Conservation (phyloP, 2,797 vertebrate genomes). For the Semotilus atromaculatus region DNA sequence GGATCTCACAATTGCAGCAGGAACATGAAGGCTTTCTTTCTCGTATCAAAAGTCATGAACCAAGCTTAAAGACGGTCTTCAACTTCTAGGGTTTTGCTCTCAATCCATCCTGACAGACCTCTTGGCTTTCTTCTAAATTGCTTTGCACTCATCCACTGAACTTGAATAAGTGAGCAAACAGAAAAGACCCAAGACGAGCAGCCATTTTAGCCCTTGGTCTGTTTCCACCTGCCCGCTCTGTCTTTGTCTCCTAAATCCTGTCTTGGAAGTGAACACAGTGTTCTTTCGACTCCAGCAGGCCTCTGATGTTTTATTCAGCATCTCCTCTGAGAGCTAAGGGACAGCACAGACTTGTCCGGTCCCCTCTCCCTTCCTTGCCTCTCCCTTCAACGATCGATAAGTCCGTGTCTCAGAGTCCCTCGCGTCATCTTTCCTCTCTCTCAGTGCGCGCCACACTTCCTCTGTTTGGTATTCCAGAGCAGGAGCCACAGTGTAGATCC, state of each 20-base stretch:
- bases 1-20: too few species aligned
- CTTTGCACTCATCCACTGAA: constrained; percentile 16
- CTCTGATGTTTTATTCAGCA: constrained; percentile 76
- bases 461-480: constrained; percentile 79
- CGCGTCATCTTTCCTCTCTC: constrained; percentile 80
- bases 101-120: background rate
- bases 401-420: constrained; percentile 74
- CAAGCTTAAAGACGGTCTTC: background rate
- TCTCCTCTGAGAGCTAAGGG: constrained; percentile 67
- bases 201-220: constrained; percentile 28
- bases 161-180: constrained; percentile 33
- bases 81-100: background rate
- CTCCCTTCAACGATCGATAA: constrained; percentile 73
- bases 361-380: constrained; percentile 47
- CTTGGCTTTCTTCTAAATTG: constrained; percentile 16
- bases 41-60: background rate
- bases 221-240: constrained; percentile 30
- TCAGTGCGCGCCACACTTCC: constrained; percentile 66
- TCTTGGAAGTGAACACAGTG: constrained; percentile 56
- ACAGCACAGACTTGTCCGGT: constrained; percentile 64
- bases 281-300: constrained; percentile 49
- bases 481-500: constrained; percentile 76
- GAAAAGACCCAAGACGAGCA: background rate
- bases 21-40: background rate
- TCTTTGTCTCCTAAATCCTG: constrained; percentile 41